Evolutionary conservation across 2,113 vertebrate species (phyloP).

Genomic region (Aldabrachelys gigantea): DNA sequence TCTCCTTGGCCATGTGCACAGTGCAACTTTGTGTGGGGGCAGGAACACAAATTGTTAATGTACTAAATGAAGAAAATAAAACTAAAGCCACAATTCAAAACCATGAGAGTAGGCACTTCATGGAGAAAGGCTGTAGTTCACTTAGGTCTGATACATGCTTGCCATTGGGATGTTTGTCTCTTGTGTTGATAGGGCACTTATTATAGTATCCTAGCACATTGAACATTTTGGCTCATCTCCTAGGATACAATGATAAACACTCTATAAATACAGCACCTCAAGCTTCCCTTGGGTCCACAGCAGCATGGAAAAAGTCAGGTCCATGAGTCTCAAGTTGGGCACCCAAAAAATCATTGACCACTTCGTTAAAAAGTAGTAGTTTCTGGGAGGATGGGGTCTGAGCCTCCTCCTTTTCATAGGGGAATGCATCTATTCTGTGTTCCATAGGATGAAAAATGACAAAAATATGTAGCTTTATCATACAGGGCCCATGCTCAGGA

Average conservation of each 20-base stretch:
- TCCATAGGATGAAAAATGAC: neutral
- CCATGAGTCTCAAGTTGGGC: neutral
- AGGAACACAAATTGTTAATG: neutral
- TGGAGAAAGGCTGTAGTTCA: neutral
- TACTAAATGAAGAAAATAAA: neutral
- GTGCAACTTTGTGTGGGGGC: neutral
- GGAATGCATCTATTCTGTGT: neutral
- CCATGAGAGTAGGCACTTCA: neutral
- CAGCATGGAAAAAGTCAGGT: neutral
- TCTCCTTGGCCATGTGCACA: neutral
- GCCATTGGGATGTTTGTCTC: neutral
- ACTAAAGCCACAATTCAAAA: neutral
- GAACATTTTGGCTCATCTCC: neutral
- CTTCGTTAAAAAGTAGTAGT: neutral
- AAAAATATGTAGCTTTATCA: neutral
- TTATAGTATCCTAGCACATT: neutral
- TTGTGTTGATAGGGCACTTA: neutral
- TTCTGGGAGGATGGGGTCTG: neutral
- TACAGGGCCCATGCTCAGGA: neutral
- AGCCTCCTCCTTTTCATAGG: neutral
- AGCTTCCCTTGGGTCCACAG: neutral
- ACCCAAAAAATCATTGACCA: neutral
- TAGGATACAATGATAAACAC: neutral
- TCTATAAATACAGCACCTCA: neutral
- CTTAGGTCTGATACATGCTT: neutral